phyloP scores from a whole-genome alignment of 2,888 invertebrate genomes.

The Sepiola atlantica region DNA sequence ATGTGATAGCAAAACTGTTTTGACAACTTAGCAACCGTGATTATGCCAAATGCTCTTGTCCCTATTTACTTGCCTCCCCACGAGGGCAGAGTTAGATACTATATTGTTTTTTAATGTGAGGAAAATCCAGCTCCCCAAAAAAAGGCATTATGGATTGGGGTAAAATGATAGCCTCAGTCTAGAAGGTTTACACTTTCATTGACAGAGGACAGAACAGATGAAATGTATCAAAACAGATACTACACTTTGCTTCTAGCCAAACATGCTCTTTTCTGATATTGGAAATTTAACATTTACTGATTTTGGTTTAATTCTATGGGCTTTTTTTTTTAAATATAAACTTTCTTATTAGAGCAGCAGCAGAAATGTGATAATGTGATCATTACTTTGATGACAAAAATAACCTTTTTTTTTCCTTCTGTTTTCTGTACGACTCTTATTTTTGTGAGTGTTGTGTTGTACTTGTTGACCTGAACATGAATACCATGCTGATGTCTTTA shows the following conservation, averaged over 20 bases:
- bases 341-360: not conserved
- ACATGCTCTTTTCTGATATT: not conserved
- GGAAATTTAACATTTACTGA: not conserved
- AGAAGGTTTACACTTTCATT: too few relatives aligned
- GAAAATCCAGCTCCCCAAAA: too few relatives aligned
- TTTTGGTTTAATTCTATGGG: not conserved
- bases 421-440: not conserved
- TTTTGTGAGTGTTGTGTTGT: not conserved
- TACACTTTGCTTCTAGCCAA: too few relatives aligned
- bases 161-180: too few relatives aligned
- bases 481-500: not conserved
- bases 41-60: not conserved
- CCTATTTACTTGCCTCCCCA: not conserved
- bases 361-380: not conserved
- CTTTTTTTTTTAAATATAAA: not conserved
- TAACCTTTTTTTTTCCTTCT: not conserved
- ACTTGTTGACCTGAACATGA: not conserved
- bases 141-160: too few relatives aligned
- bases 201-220: too few relatives aligned
- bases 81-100: too few relatives aligned
- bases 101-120: too few relatives aligned
- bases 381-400: constrained; percentile 10
- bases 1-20: not conserved
- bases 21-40: not conserved
- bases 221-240: too few relatives aligned